Evolutionary conservation across 2,113 vertebrate species (phyloP), one percentile per base, ranked within the genome.

Genomic region (Pandion haliaetus): DNA sequence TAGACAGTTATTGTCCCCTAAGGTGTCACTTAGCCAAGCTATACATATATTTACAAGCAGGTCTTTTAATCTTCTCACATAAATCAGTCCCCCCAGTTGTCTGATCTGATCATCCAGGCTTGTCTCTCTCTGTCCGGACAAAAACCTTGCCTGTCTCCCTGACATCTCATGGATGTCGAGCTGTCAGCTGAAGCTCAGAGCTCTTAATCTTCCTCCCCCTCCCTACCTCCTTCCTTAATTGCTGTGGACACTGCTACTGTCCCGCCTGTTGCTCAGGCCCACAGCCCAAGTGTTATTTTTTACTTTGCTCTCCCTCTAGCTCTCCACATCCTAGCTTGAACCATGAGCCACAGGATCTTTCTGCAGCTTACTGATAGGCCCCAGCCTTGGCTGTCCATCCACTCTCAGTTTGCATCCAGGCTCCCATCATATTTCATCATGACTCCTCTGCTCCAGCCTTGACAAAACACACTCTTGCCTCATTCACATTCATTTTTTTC

Each of bases 11-110:
- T 86, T 96, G 96, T 86, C 93, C 97, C 93, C 96, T 90, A 89
- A 96, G 96, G 95, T 96, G 95, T 88, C 95, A 97, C 95, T 97
- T 97, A 96, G 86, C 71, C 78, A 71, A 96, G 93, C 89, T 86
- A 90, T 76, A 95, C 89, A 95, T 62, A 89, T 19, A 96, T 94
- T 97, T 97, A 97, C 97, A 97, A 97, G 96, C 71, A 96, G 84
- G 63, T 93, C 87, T 77, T 96, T 83, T 97, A 96, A 95, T 97
- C 96, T 97, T 76, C 84, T 93, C 94, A 72, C 94, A 96, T 96
- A 96, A 97, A 97, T 97, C 97, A 96, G 94, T 63, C 29, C 32
- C 92, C 34, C 13, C 91, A 96, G 95, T 93, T 94, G 89, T 91
- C 96, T 95, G 93, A 96, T 94, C 92, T 6, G 0, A 97, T 97